A percentile compares a stretch with the other conserved stretches of the same genome.
Evolutionary conservation across 2,888 invertebrate species (phyloP).

Genomic region (Siphonodentalium dalli): DNA sequence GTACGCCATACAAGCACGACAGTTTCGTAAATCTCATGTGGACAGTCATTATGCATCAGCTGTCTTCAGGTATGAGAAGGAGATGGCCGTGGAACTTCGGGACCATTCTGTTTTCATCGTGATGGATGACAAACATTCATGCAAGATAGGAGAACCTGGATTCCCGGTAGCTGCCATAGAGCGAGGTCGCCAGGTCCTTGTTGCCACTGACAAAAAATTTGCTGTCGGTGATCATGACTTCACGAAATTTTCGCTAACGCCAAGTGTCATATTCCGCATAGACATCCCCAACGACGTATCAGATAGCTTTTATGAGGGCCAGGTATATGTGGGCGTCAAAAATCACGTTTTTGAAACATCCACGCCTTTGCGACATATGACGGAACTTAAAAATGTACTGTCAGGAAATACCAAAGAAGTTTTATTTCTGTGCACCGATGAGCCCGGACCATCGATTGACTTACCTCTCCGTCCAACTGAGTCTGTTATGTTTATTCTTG

Average conservation of each 20-base stretch:
- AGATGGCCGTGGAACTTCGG: conserved; percentile 3
- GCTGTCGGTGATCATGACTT: conserved; percentile 20
- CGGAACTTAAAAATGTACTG: conserved; percentile 4
- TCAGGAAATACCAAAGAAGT: conserved; percentile 2
- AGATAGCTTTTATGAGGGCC: conserved; percentile 12
- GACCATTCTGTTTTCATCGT: neutral
- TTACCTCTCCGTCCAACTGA: conserved; percentile 13
- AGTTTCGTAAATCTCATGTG: conserved; percentile 11
- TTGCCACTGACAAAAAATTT: neutral
- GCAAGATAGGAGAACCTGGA: conserved; percentile 17
- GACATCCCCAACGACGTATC: conserved; percentile 6
- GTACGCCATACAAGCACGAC: conserved; percentile 18
- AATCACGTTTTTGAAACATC: conserved; percentile 14
- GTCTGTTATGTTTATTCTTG: too few relatives aligned
- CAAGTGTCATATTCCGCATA: conserved; percentile 6
- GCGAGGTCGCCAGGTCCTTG: conserved; percentile 3
- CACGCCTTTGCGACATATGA: conserved; percentile 13
- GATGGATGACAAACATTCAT: conserved; percentile 14
- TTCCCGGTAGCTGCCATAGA: conserved; percentile 11
- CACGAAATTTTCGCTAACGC: conserved; percentile 7
- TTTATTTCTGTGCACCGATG: conserved; percentile 14
- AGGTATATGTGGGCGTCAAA: conserved; percentile 17
- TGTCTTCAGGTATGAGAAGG: conserved; percentile 4
- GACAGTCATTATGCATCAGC: conserved; percentile 8
- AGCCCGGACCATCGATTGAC: conserved; percentile 15